phyloP scores from a whole-genome alignment of 2,113 vertebrate species.

The Heterotis niloticus region DNA sequence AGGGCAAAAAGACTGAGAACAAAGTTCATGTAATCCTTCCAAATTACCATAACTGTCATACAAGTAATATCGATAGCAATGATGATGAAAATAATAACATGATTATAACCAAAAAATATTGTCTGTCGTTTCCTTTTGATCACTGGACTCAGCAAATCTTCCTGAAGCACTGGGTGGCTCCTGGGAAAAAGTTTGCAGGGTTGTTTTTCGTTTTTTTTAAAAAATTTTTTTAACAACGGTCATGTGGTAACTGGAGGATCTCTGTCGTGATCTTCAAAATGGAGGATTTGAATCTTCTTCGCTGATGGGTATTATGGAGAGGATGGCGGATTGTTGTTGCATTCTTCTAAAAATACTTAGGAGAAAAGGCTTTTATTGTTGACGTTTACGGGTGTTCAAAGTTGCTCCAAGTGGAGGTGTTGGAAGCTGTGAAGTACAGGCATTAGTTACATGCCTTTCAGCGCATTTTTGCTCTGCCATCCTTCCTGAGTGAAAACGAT shows the following conservation, averaged over 20 bases:
- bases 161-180: too few relatives aligned
- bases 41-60: conserved; percentile 46
- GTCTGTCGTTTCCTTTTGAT: conserved; percentile 40
- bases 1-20: conserved; percentile 24
- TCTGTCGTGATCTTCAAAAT: too few relatives aligned
- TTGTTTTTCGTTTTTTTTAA: too few relatives aligned
- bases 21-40: conserved; percentile 42
- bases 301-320: background rate
- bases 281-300: too few relatives aligned
- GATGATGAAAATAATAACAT: conserved; percentile 44
- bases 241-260: too few relatives aligned
- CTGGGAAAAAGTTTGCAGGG: too few relatives aligned
- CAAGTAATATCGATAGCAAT: conserved; percentile 42
- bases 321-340: background rate
- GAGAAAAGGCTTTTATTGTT: too few relatives aligned
- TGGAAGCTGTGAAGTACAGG: background rate
- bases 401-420: background rate
- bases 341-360: background rate
- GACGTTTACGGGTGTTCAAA: background rate
- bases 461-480: conserved; percentile 28
- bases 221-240: too few relatives aligned
- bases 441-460: background rate
- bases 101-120: conserved; percentile 44
- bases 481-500: conserved; percentile 46
- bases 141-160: background rate